Evolutionary conservation across 2,113 vertebrate genomes (phyloP), one percentile per base, ranked within the genome.

Genomic region (Pygathrix nemaeus): DNA sequence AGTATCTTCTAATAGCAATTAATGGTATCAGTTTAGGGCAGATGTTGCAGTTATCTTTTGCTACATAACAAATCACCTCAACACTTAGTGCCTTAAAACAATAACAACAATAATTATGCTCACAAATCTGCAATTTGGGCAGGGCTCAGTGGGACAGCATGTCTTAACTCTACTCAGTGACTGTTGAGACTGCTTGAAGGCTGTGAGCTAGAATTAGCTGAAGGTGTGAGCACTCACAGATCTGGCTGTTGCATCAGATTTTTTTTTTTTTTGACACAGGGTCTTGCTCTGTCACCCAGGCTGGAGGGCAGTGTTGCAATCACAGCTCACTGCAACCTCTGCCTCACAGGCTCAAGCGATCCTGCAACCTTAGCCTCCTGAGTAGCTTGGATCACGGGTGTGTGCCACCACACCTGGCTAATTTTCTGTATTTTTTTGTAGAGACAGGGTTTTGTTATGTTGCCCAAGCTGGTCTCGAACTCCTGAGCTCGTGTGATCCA

Each of bases 21-120:
- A 95, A 92, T 93, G 57, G 32, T 43, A 91, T 81, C 76, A 83
- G 40, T 92, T 97, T 95, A 93, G 40, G 85, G 38, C 16, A 92
- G 80, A 48, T 73, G 21, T 59, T 55, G 13, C 43, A 86, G 57
- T 93, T 96, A 68, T 91, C n/a, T 68, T 86, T 91, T 64, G 43
- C 87, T 73, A 27, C 50, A 27, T 83, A 80, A 83, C n/a, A 86
- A 91, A 89, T 73, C 38, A 93, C 48, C 48, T 23, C 68, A 55
- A 86, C 76, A 64, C 21, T 50, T 90, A 85, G 80, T 88, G 80
- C 32, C 68, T 95, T 96, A 68, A 88, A 81, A 87, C 75, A 90
- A 48, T 82, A 93, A 85, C 16, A 55, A 40, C 27, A 88, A 55
- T 79, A 70, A 50, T 86, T 95, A 84, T 70, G 35, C 70, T 93